phyloP scores from a whole-genome alignment of 2,888 invertebrate genomes.

The Tuta absoluta region DNA sequence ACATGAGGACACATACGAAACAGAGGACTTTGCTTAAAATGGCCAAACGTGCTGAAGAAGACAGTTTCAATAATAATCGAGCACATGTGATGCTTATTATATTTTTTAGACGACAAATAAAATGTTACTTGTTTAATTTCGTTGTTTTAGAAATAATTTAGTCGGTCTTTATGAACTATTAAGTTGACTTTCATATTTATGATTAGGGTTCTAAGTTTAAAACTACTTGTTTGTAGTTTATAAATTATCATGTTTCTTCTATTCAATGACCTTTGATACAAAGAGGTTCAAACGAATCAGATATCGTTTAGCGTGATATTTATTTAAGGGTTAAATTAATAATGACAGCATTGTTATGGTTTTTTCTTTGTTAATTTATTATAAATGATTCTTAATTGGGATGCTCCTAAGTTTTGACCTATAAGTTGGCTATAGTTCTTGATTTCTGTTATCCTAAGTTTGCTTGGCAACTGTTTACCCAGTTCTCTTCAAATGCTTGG shows the following conservation, averaged over 20 bases:
- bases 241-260: slow-evolving; percentile 8
- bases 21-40: slow-evolving; percentile 4
- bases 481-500: not conserved
- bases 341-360: not conserved
- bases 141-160: not conserved
- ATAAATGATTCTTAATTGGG: not conserved
- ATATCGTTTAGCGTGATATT: not conserved
- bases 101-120: not conserved
- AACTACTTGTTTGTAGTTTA: not conserved
- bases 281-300: not conserved
- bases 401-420: not conserved
- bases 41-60: slow-evolving; percentile 10
- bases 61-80: not conserved
- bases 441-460: not conserved
- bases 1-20: slow-evolving; percentile 14
- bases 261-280: not conserved
- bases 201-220: not conserved
- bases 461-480: not conserved
- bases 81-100: slow-evolving; percentile 12
- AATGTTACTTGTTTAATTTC: slow-evolving; percentile 2
- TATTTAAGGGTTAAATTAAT: not conserved
- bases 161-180: not conserved
- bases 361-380: not conserved
- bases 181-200: slow-evolving; percentile 1
- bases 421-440: not conserved